A percentile compares a stretch with the other conserved stretches of the same genome.
Evolutionary conservation across 2,113 vertebrate genomes (phyloP).

Genomic region (Entomyzon cyanotis): DNA sequence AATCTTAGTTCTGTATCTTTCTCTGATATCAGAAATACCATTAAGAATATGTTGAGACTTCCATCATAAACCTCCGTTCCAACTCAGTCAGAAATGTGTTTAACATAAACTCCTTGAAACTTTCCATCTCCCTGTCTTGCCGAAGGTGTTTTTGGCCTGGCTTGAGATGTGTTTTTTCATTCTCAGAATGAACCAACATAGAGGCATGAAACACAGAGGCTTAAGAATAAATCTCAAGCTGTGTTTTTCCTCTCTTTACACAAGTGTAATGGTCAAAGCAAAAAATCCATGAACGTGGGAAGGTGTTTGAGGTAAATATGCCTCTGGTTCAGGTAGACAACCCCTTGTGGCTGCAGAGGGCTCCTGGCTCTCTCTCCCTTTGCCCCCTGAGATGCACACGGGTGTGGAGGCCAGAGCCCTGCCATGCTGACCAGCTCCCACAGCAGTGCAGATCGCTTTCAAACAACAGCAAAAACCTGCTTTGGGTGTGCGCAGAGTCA

Average conservation of each 20-base stretch:
- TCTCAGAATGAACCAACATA: neutral
- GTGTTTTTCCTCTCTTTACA: neutral
- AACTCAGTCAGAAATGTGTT: neutral
- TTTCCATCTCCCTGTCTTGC: conserved; percentile 31
- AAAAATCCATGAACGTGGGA: neutral
- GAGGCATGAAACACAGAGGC: neutral
- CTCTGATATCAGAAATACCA: conserved; percentile 1
- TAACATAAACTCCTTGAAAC: conserved; percentile 22
- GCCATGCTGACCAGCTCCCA: neutral
- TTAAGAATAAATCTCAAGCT: neutral
- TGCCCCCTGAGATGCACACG: neutral
- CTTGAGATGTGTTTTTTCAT: neutral
- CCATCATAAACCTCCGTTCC: neutral
- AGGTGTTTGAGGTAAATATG: neutral
- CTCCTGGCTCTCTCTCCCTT: neutral
- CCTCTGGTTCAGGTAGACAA: neutral
- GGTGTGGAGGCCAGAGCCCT: neutral
- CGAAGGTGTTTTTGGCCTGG: conserved; percentile 25
- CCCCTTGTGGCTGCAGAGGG: neutral
- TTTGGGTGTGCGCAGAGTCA: neutral
- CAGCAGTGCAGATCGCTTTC: neutral
- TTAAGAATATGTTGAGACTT: neutral
- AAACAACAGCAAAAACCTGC: neutral
- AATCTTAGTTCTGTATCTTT: neutral
- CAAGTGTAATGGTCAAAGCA: neutral